phyloP scores from a whole-genome alignment of 2,113 vertebrate species.

The Sapayoa aenigma region DNA sequence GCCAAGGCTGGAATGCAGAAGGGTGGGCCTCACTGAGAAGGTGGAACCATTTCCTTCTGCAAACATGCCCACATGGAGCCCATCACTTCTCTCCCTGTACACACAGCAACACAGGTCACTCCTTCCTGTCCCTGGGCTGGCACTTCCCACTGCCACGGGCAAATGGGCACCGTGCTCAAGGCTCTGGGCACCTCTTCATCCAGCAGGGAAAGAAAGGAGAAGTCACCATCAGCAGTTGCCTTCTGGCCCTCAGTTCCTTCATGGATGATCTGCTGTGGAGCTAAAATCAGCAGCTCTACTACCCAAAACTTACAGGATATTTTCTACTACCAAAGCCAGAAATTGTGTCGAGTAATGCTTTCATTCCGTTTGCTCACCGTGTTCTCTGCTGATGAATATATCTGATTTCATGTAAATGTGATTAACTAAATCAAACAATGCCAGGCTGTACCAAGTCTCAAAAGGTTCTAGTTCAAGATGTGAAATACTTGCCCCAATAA shows the following conservation, averaged over 20 bases:
- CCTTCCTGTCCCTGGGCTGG: not conserved
- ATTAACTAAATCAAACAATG: conserved; percentile 52
- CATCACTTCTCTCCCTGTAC: not conserved
- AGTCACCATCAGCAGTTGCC: not conserved
- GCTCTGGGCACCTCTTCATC: not conserved
- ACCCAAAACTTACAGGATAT: not conserved
- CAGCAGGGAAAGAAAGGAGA: not conserved
- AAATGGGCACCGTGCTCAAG: not conserved
- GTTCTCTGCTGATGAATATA: not conserved
- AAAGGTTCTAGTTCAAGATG: conserved; percentile 29
- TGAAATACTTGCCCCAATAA: conserved; percentile 9
- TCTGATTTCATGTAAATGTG: conserved; percentile 28
- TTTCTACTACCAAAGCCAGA: not conserved
- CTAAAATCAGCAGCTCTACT: not conserved
- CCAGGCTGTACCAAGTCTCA: not conserved
- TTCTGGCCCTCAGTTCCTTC: not conserved
- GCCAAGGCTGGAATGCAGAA: accelerated
- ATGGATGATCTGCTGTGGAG: not conserved
- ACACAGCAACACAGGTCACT: not conserved
- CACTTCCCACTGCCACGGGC: not conserved
- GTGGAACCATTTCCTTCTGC: not conserved
- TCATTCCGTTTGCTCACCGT: not conserved
- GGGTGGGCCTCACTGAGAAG: not conserved
- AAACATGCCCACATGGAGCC: not conserved
- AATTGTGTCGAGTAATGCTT: not conserved